A percentile compares a stretch with the other conserved stretches of the same genome.
These are phyloP conservation scores for zebrafish (Danio rerio) DNA, from an alignment of 2,113 vertebrate genomes.

Conservation along the genomic window GRCz12tu NC_133196.1:18601501-18602000, in stretches of 20 bases:
- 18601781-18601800: neutral
- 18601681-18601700: neutral
- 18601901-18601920: too few species aligned
- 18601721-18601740: neutral
- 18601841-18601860: too few species aligned
- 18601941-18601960: too few species aligned
- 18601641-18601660: neutral
- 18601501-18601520: conserved; percentile 99
- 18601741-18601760: neutral
- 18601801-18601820: neutral
- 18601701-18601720: too few species aligned
- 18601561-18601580: conserved; percentile 89
- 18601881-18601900: too few species aligned
- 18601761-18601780: neutral
- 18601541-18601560: conserved; percentile 98
- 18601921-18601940: too few species aligned
- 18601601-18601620: conserved; percentile 98
- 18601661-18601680: neutral
- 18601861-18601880: too few species aligned
- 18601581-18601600: conserved; percentile 96
- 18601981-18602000: too few species aligned
- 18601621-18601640: conserved; percentile 84
- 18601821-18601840: neutral
- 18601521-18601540: conserved; percentile 98
- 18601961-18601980: too few species aligned